phyloP scores from a whole-genome alignment of 2,797 vertebrate species.

The Thalassophryne amazonica region DNA sequence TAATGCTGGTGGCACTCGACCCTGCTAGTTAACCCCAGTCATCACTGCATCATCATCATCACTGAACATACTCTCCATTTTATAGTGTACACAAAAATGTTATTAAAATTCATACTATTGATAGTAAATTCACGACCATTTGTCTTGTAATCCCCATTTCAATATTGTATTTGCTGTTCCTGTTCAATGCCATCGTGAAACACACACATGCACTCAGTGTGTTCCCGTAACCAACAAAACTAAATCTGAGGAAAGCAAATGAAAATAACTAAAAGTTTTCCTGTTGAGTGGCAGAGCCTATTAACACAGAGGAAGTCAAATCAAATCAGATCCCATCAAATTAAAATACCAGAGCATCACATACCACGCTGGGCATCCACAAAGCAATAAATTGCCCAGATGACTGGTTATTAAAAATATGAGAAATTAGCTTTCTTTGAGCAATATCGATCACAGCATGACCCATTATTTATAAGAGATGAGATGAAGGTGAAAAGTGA shows the following conservation, averaged over 20 bases:
- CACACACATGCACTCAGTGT: too few relatives aligned
- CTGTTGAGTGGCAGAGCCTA: slow-evolving; percentile 42
- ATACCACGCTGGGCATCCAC: slow-evolving; percentile 41
- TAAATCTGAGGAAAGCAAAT: slow-evolving; percentile 5
- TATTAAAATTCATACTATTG: too few relatives aligned
- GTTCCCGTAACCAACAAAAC: too few relatives aligned
- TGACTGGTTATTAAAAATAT: slow-evolving; percentile 58
- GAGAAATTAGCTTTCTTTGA: slow-evolving; percentile 53
- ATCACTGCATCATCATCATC: too few relatives aligned
- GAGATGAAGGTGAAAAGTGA: slow-evolving; percentile 38
- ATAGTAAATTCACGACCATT: too few relatives aligned
- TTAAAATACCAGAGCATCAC: slow-evolving; percentile 31
- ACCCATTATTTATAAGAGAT: slow-evolving; percentile 41
- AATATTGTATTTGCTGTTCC: too few relatives aligned
- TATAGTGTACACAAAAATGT: too few relatives aligned
- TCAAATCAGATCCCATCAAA: slow-evolving; percentile 52
- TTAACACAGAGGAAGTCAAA: slow-evolving; percentile 44
- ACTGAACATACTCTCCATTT: too few relatives aligned
- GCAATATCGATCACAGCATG: slow-evolving; percentile 39
- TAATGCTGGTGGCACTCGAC: too few relatives aligned
- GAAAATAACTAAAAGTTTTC: slow-evolving; percentile 17
- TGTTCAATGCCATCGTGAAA: too few relatives aligned
- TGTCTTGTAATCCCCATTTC: too few relatives aligned
- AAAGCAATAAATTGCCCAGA: slow-evolving; percentile 47
- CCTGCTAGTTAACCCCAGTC: too few relatives aligned